Evolutionary conservation across 1,140 invertebrate genomes (phyloP), one percentile per base, ranked within the genome.

Genomic region (Lordiphosa collinella): DNA sequence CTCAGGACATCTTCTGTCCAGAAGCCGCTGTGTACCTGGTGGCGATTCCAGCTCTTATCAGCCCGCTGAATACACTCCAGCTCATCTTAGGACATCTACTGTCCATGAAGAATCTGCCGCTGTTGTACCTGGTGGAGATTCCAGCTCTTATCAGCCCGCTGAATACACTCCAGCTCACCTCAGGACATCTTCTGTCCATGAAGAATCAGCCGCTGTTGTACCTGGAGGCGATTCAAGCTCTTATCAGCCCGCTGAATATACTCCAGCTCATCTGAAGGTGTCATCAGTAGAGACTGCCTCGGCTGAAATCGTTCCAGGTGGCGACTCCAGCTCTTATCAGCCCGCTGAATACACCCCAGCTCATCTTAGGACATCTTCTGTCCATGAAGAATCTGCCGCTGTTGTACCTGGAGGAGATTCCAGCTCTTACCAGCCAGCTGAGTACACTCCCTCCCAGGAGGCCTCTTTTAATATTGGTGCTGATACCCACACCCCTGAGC

Each of bases 141-240:
- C 54, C 1, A 64, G 61, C 40, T 65, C 60, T n/a, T 68, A 68
- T 25, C 64, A 68, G 13, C 64, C 59, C 1, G 63, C 35, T 6
- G 43, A 64, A 22, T 29, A 53, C 14, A 53, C 53, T n/a, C 55
- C 56, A 1, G 32, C 50, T 6, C 31, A 65, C 2, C 3, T 57
- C 7, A 48, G 29, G 34, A 16, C 37, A n/a, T 11, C 37, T 3
- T 7, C 13, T n/a, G 32, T 25, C 6, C 4, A 11, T 10, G 35
- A 9, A 13, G 18, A 18, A 0, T n/a, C 44, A 16, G 22, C 36
- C 32, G 25, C 38, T 3, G 11, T 54, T 7, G 11, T 51, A 2
- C 57, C 57, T 5, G 59, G 65, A 0, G 12, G 58, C 8, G 64
- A 67, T 4, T 41, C 53, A 2, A 55, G 50, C 55, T 64, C 61